Percentiles rank a stretch among this genome's conserved stretches.
These are phyloP conservation scores for Nerophis lumbriciformis DNA, from an alignment of 2,113 vertebrate genomes.

Conservation along the genomic window DNA sequence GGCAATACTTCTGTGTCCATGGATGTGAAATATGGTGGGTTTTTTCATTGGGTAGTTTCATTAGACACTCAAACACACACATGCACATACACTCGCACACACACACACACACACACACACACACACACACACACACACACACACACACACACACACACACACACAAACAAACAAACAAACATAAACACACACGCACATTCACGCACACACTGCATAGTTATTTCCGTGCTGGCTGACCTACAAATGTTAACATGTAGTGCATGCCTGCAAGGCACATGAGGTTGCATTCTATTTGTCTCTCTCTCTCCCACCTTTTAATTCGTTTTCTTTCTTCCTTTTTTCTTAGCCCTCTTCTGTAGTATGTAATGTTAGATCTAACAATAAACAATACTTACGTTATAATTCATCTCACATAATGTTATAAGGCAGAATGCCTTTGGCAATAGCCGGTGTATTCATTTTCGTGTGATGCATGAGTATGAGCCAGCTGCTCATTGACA, in stretches of 20 bases:
- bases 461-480: slow-evolving; percentile 4
- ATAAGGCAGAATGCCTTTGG: slow-evolving; percentile 22
- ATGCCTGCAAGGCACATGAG: slow-evolving; percentile 65
- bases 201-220: slow-evolving; percentile 49
- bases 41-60: slow-evolving; percentile 28
- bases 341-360: not conserved
- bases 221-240: slow-evolving; percentile 70
- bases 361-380: not conserved
- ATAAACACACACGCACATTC: slow-evolving; percentile 26
- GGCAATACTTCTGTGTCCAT: slow-evolving; percentile 31
- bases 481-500: slow-evolving; percentile 52
- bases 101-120: slow-evolving; percentile 1
- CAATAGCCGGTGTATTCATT: slow-evolving; percentile 32
- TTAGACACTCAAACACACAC: slow-evolving; percentile 17
- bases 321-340: not conserved
- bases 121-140: slow-evolving; percentile 25
- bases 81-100: slow-evolving; percentile 19
- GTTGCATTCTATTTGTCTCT: slow-evolving; percentile 40
- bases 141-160: slow-evolving; percentile 27
- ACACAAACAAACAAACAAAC: not conserved
- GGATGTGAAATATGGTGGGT: slow-evolving; percentile 29
- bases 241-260: slow-evolving; percentile 65
- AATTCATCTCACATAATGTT: slow-evolving; percentile 8
- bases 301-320: not conserved
- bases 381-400: not conserved